These are phyloP conservation scores for Galbula dea DNA, from an alignment of 2,113 vertebrate species.

Conservation along the genomic window DNA sequence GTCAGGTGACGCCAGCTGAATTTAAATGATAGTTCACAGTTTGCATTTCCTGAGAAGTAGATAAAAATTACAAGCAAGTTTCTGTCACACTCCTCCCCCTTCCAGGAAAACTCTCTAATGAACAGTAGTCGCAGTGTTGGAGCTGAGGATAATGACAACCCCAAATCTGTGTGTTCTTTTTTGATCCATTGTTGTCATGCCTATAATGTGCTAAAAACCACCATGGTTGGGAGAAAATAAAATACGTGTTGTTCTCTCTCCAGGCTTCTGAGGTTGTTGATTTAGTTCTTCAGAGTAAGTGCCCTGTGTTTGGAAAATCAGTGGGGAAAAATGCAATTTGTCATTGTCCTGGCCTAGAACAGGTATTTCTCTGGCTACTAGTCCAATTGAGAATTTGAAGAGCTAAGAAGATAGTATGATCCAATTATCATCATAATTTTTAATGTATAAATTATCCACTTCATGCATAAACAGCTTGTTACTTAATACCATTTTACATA, in stretches of 20 bases:
- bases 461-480: background rate
- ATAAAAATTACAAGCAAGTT: background rate
- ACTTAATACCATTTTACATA: conserved; percentile 20
- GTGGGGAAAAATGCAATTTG: background rate
- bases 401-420: background rate
- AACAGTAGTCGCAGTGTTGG: background rate
- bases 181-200: background rate
- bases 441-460: background rate
- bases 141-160: background rate
- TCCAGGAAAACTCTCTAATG: background rate
- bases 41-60: background rate
- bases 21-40: background rate
- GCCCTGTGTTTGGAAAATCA: background rate
- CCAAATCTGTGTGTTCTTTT: background rate
- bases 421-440: background rate
- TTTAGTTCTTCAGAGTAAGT: background rate
- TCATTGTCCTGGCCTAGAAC: background rate
- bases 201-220: background rate
- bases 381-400: background rate
- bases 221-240: background rate
- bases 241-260: background rate
- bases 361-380: background rate
- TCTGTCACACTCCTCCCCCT: background rate
- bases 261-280: background rate
- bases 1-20: background rate